phyloP scores from a whole-genome alignment of 2,797 vertebrate genomes.

The Silurus aristotelis region DNA sequence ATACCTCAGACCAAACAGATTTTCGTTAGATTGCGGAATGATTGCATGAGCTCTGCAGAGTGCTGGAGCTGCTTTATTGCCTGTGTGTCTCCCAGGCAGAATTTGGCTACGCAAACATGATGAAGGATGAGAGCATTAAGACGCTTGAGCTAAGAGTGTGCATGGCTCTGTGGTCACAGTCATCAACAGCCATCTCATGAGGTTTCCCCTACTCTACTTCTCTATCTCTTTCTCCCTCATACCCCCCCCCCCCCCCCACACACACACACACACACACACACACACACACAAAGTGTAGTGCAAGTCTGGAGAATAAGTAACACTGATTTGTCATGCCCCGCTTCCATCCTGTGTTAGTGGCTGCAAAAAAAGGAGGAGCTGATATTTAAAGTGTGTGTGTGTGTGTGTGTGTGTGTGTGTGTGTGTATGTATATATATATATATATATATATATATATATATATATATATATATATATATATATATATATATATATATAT shows the following conservation, averaged over 20 bases:
- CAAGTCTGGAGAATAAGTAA: conserved; percentile 30
- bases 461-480: too few relatives aligned
- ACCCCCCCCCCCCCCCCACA: conserved; percentile 11
- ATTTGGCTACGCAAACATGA: conserved; percentile 60
- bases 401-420: too few relatives aligned
- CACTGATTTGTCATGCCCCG: conserved; percentile 26
- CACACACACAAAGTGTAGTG: conserved; percentile 12
- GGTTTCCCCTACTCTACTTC: conserved; percentile 71
- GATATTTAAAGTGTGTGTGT: neutral
- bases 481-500: too few relatives aligned
- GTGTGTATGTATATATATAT: too few relatives aligned
- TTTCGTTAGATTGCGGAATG: conserved; percentile 47
- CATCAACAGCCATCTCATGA: conserved; percentile 73
- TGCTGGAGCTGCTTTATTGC: conserved; percentile 55
- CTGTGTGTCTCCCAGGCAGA: conserved; percentile 64
- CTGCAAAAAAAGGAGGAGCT: conserved; percentile 71
- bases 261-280: conserved; percentile 22
- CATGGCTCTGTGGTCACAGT: conserved; percentile 63
- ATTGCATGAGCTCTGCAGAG: conserved; percentile 57
- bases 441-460: too few relatives aligned
- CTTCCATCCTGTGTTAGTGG: conserved; percentile 71
- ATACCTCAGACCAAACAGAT: conserved; percentile 50
- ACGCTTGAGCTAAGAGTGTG: conserved; percentile 63
- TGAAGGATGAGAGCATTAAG: conserved; percentile 59
- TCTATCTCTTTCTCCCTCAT: neutral